A percentile compares a stretch with the other conserved stretches of the same genome.
Evolutionary conservation across 2,888 invertebrate genomes (phyloP).

Genomic region (Thera obeliscata): DNA sequence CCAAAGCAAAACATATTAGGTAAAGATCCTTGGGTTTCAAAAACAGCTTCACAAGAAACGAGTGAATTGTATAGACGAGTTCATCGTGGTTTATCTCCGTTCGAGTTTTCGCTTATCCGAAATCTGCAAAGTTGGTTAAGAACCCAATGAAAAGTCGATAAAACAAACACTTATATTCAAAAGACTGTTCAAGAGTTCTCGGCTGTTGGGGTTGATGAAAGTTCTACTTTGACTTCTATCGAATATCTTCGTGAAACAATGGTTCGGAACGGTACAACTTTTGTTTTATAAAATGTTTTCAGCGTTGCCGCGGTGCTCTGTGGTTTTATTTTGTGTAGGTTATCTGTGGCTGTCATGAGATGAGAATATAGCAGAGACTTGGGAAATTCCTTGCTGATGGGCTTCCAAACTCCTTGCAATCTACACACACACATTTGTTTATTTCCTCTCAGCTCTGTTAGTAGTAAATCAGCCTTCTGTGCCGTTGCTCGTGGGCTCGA

Average conservation of each 20-base stretch:
- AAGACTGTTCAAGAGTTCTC: constrained; percentile 16
- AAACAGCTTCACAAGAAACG: too few relatives aligned
- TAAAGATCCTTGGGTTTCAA: too few relatives aligned
- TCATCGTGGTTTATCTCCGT: constrained; percentile 15
- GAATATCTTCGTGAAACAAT: constrained; percentile 20
- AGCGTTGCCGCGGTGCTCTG: neutral
- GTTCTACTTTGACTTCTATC: constrained; percentile 25
- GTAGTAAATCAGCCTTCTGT: too few relatives aligned
- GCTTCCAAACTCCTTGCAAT: too few relatives aligned
- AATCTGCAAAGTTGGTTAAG: constrained; percentile 21
- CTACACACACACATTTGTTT: too few relatives aligned
- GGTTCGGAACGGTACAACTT: constrained; percentile 13
- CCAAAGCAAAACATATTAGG: too few relatives aligned
- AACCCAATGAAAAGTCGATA: constrained; percentile 27
- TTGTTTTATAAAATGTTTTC: constrained; percentile 20
- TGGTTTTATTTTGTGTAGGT: too few relatives aligned
- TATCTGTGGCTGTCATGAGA: too few relatives aligned
- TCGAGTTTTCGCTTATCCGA: constrained; percentile 12
- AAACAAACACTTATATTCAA: constrained; percentile 27
- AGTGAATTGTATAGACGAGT: neutral
- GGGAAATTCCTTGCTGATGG: too few relatives aligned
- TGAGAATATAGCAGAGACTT: too few relatives aligned
- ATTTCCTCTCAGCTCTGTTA: too few relatives aligned
- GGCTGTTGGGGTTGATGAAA: constrained; percentile 20
- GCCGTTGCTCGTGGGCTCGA: too few relatives aligned